Percentiles rank a stretch among this genome's conserved stretches.
phyloP scores from a whole-genome alignment of 2,113 vertebrate species.

The Prinia subflava region DNA sequence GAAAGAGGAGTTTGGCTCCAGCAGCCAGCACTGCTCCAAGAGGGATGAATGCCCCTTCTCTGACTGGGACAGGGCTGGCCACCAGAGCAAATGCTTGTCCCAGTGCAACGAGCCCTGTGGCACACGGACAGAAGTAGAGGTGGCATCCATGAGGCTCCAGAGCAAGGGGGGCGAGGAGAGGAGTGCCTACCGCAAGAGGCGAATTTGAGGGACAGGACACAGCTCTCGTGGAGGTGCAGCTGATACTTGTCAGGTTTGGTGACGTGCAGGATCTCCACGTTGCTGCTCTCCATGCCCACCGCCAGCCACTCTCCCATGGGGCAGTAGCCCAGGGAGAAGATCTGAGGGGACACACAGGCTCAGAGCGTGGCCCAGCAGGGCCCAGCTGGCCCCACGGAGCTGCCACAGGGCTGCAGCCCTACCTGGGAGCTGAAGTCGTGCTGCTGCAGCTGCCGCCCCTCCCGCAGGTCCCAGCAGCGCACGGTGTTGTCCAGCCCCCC shows the following conservation, averaged over 20 bases:
- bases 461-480: slow-evolving; percentile 79
- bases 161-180: not conserved
- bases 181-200: slow-evolving; percentile 80
- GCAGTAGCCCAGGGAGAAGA: not conserved
- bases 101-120: fast-evolving
- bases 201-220: slow-evolving; percentile 87
- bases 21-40: not conserved
- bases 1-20: not conserved
- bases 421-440: slow-evolving; percentile 79
- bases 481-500: slow-evolving; percentile 78
- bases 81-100: fast-evolving
- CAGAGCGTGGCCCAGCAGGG: not conserved
- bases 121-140: fast-evolving
- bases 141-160: not conserved
- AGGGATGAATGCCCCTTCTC: not conserved
- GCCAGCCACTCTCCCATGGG: not conserved
- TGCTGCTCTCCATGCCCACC: not conserved
- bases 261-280: slow-evolving; percentile 16
- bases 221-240: slow-evolving; percentile 81
- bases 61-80: not conserved
- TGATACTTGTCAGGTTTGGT: slow-evolving; percentile 8
- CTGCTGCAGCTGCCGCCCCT: slow-evolving; percentile 79
- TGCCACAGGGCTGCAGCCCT: not conserved
- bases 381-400: not conserved
- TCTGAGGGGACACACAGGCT: not conserved